Evolutionary conservation across 23 tunicate species (phyloP).

Genomic region (Aplidium turbinatum): DNA sequence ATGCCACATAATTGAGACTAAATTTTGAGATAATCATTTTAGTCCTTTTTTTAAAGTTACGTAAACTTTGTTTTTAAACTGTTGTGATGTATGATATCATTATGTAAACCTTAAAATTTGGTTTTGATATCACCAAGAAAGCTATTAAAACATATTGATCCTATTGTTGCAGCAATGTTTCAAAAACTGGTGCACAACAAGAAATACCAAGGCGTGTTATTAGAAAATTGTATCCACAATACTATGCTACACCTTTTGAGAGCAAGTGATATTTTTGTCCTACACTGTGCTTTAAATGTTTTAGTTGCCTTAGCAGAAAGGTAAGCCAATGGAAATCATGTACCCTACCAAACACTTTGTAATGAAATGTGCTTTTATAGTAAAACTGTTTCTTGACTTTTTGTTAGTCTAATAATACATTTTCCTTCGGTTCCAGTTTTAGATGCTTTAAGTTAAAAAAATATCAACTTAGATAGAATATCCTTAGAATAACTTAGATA

Average conservation of each 20-base stretch:
- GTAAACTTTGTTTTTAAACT: no score
- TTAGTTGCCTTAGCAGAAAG: conserved; percentile 59
- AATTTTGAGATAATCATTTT: background rate
- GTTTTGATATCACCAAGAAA: no score
- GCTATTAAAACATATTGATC: no score
- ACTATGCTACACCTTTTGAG: conserved; percentile 49
- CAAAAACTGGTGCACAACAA: conserved; percentile 42
- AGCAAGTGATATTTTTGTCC: conserved; percentile 64
- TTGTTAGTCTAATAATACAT: no score
- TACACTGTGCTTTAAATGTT: conserved; percentile 72
- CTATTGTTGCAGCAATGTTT: conserved; percentile 54
- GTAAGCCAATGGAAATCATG: conserved; percentile 26
- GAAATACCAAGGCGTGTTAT: conserved; percentile 26
- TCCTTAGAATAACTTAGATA: no score
- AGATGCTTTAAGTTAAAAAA: no score
- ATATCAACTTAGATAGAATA: no score
- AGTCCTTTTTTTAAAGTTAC: no score
- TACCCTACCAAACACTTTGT: background rate
- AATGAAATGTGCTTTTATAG: background rate
- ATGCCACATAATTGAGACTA: background rate
- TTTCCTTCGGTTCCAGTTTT: no score
- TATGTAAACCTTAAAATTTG: no score
- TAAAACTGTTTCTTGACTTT: no score
- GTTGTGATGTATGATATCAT: no score
- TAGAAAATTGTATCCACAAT: conserved; percentile 43